Evolutionary conservation across 2,113 vertebrate genomes (phyloP), one percentile per base, ranked within the genome.

Genomic region (Sisor rabdophorus): DNA sequence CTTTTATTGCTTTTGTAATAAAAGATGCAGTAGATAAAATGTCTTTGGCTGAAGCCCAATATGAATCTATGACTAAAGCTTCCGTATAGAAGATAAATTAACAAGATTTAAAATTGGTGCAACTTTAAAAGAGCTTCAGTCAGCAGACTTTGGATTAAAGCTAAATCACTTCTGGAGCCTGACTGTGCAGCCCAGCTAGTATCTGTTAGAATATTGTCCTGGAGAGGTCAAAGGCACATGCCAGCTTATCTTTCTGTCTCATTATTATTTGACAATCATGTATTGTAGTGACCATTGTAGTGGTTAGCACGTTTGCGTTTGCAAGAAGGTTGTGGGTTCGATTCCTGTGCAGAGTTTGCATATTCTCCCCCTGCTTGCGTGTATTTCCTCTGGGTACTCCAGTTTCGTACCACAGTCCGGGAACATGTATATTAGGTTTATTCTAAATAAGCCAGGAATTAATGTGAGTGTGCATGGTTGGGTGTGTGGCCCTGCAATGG

Each of bases 41-140:
- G 7, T 16, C 50, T 47, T 67, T n/a, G 54, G 50, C 2, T 53
- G 30, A n/a, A 32, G 22, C 10, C 22, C 32, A 10, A n/a, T 32
- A 36, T 36, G 32, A 36, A 36, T 36, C 7, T 36, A 36, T 36
- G 32, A 36, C 32, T 36, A 4, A 36, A 36, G 32, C 32, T 36
- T 36, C 32, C 7, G 40, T 44, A 44, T 44, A 44, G 40, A 44
- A 10, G 40, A 44, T 44, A 36, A 63, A 70, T 47, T 48, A 59
- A 52, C 59, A 59, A 19, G 32, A 11, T 59, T 74, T 44, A 17
- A 48, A 75, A 69, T 55, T 50, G 19, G 22, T 22, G 48, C 50
- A 58, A 72, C 55, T 59, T 63, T 63, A 75, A 76, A 78, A 79
- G 24, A 59, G 71, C 63, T 80, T 78, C 58, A 32, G 69, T 83